Evolutionary conservation across 2,797 vertebrate species (phyloP), one percentile per base, ranked within the genome.

Genomic region (Thamnophis elegans): DNA sequence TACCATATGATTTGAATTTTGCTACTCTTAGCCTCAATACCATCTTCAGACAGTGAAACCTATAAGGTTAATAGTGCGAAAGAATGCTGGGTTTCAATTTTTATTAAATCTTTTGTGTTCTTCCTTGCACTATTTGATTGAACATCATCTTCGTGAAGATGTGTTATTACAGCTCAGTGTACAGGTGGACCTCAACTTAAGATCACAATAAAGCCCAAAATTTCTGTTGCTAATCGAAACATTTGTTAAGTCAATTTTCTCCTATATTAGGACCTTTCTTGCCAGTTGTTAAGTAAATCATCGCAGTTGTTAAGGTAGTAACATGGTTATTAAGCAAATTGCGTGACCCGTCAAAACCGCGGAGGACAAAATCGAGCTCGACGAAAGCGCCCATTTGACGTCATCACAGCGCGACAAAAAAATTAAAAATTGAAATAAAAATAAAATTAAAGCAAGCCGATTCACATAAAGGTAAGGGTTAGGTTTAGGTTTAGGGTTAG

Each of bases 1-100:
- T 91, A 25, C 89, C 86, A 91, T 85, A 91, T 78, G 56, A 26
- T 51, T 53, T 93, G 89, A 91, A 82, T 55, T 13, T 68, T 62
- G 55, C 55, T 88, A 88, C 25, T 82, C 22, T 73, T 91, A 58
- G 14, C 12, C 86, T 91, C 47, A 93, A 91, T 60, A 36, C 25
- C 60, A 55, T 55, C 89, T 88, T 85, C n/a, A 42, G 60, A 62
- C 68, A 36, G 14, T 11, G 22, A 42, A 18, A 87, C 4, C 16
- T 59, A 65, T n/a, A 62, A 89, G 1, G 54, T 42, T 90, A 58
- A 58, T 58, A 78, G 26, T 14, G 10, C 42, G 78, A 92, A 87
- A 90, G 20, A 36, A 68, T 12, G 28, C 18, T 91, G 87, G 5
- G 16, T 91, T 87, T 93, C 25, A 92, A 14, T 82, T 93, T 90